Conservation (phyloP, 2,888 invertebrate species). For the Cephus pygmeus region DNA sequence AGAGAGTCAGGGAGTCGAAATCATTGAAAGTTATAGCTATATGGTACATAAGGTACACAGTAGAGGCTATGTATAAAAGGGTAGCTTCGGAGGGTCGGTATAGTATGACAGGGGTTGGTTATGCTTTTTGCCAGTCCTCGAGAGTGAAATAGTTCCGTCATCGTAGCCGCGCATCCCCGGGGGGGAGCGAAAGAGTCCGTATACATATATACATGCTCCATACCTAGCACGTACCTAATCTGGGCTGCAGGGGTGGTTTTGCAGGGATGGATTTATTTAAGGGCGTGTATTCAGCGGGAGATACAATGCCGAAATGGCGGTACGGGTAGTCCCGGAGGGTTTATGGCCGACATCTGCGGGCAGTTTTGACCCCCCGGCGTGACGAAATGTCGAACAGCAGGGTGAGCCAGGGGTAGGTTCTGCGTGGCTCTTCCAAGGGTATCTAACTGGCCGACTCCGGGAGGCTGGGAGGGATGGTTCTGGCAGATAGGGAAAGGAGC, state of each 20-base stretch:
- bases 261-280: constrained; percentile 57
- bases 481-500: constrained; percentile 17
- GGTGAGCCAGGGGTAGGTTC: constrained; percentile 32
- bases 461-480: constrained; percentile 27
- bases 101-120: neutral
- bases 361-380: constrained; percentile 62
- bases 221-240: constrained; percentile 33
- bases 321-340: constrained; percentile 34
- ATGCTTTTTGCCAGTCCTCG: constrained; percentile 5
- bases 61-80: neutral
- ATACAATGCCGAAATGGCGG: constrained; percentile 51
- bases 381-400: constrained; percentile 56
- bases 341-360: constrained; percentile 63
- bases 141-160: constrained; percentile 3
- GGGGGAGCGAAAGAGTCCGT: neutral
- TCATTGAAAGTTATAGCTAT: neutral
- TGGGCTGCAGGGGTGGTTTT: constrained; percentile 28
- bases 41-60: neutral
- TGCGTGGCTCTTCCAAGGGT: constrained; percentile 42
- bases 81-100: neutral
- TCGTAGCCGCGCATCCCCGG: neutral
- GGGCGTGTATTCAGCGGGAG: constrained; percentile 59
- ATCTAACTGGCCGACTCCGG: constrained; percentile 42
- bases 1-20: neutral
- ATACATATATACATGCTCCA: neutral